phyloP scores from a whole-genome alignment of 64 coral and sea anemone species.

The Montipora efflorescens region DNA sequence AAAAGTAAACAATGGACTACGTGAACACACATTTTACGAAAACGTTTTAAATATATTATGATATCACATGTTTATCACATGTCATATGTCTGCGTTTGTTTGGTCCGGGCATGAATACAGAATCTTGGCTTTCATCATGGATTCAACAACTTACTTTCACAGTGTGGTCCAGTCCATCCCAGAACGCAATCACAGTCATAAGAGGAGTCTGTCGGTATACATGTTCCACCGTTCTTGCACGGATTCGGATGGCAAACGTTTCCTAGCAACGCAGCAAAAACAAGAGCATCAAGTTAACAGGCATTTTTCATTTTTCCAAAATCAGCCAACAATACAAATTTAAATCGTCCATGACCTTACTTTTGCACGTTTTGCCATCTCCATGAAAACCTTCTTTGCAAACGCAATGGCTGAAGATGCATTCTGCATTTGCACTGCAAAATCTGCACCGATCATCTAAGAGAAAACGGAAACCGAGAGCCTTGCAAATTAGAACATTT shows the following conservation, averaged over 20 bases:
- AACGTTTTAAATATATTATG: too few species aligned
- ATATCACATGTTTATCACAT: too few species aligned
- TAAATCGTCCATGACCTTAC: constrained; percentile 24
- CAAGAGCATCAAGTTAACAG: background rate
- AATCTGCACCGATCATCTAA: constrained; percentile 85
- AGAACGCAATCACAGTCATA: constrained; percentile 90
- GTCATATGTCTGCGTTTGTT: too few species aligned
- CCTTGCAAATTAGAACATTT: background rate
- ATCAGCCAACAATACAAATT: background rate
- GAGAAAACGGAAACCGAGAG: background rate
- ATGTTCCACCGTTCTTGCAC: constrained; percentile 89
- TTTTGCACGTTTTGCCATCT: constrained; percentile 89
- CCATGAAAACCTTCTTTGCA: constrained; percentile 97
- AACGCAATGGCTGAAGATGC: constrained; percentile 81
- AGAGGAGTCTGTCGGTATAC: constrained; percentile 77
- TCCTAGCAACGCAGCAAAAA: constrained; percentile 44
- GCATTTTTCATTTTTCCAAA: background rate
- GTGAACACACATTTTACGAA: too few species aligned
- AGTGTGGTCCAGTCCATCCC: constrained; percentile 94
- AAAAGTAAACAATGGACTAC: too few species aligned
- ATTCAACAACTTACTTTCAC: constrained; percentile 70
- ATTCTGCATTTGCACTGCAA: constrained; percentile 86
- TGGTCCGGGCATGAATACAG: too few species aligned
- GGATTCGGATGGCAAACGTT: constrained; percentile 99
- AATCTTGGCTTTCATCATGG: too few species aligned